These are phyloP conservation scores for Trachelus iudaicus DNA, from an alignment of 2,888 invertebrate genomes.

Conservation along the genomic window DNA sequence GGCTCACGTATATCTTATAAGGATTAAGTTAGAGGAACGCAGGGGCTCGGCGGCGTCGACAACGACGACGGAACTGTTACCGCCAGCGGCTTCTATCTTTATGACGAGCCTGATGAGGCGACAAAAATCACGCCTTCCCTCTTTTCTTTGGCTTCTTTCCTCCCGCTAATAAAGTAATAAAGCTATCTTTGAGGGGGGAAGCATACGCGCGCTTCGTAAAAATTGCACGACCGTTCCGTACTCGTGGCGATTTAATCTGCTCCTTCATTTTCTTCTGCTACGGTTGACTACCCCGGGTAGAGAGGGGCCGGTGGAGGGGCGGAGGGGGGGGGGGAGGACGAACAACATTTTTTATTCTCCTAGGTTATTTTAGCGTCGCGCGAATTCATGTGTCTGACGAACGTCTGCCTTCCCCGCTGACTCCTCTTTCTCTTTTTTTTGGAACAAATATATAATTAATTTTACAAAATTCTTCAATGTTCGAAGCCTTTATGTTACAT, in stretches of 20 bases:
- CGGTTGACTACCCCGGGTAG: no score
- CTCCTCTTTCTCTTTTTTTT: neutral
- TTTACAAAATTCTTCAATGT: neutral
- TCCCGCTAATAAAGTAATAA: constrained; percentile 15
- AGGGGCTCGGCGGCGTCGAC: neutral
- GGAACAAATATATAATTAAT: neutral
- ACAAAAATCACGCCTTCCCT: constrained; percentile 14
- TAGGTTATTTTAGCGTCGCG: neutral
- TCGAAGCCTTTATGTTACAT: no score
- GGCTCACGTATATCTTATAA: constrained; percentile 39
- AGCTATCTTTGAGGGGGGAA: neutral
- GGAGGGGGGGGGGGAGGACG: no score
- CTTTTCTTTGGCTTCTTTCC: constrained; percentile 4
- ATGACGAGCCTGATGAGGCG: constrained; percentile 14
- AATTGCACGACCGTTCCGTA: constrained; percentile 3
- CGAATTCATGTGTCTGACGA: neutral
- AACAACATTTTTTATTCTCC: neutral
- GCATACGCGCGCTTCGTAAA: neutral
- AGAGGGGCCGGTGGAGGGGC: no score
- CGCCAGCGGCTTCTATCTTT: neutral
- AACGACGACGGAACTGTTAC: neutral
- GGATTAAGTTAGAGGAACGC: constrained; percentile 36
- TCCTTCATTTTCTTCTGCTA: neutral
- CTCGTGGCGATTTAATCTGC: constrained; percentile 8
- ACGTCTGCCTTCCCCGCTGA: neutral